Percentiles rank a stretch among this genome's conserved stretches.
phyloP scores from a whole-genome alignment of 2,113 vertebrate species.

The Neomonachus schauinslandi region DNA sequence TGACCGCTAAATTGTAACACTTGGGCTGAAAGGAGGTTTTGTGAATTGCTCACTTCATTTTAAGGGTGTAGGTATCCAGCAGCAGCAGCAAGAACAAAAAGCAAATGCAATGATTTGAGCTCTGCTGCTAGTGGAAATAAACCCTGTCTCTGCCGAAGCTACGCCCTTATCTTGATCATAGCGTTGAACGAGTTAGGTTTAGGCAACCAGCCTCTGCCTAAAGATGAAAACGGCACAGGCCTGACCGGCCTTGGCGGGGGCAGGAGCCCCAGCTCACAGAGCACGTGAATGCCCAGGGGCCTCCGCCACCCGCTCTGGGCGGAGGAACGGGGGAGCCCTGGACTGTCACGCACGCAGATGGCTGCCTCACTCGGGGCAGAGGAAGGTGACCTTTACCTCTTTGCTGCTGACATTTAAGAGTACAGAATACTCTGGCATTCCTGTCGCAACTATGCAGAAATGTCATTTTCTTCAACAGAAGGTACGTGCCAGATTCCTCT shows the following conservation, averaged over 20 bases:
- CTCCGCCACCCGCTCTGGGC: neutral
- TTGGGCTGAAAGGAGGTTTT: neutral
- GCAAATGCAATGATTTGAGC: neutral
- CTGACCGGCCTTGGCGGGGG: neutral
- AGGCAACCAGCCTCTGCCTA: neutral
- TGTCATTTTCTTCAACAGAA: conserved; percentile 76
- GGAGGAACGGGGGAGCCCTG: fast-evolving
- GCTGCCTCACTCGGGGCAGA: neutral
- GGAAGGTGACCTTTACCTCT: neutral
- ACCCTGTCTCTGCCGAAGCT: neutral
- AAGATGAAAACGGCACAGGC: neutral
- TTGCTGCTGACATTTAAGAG: neutral
- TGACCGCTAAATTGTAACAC: neutral
- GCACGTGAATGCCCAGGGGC: fast-evolving
- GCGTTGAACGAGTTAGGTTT: fast-evolving
- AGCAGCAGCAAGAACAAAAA: neutral
- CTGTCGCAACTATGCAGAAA: neutral
- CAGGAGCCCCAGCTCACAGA: neutral
- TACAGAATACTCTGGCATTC: neutral
- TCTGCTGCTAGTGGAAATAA: neutral
- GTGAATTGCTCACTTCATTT: neutral
- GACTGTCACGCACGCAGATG: neutral
- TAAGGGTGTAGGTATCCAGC: neutral
- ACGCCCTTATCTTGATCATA: neutral
- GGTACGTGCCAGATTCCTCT: conserved; percentile 83